Evolutionary conservation across 2,113 vertebrate species (phyloP).

Genomic region (Oryzias woworae): DNA sequence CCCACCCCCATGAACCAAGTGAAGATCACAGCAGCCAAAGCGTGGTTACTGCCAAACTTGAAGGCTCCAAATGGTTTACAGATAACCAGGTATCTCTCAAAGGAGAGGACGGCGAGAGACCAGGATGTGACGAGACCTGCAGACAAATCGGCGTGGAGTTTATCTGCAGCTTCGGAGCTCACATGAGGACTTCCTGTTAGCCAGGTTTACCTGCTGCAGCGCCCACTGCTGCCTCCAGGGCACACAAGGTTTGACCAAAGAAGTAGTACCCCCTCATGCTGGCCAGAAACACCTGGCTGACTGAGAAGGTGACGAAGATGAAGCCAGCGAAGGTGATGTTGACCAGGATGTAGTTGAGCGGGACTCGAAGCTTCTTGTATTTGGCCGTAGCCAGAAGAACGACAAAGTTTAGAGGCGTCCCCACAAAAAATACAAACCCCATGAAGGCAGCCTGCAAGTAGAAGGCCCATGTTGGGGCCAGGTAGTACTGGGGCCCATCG

Average conservation of each 20-base stretch:
- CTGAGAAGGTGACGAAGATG: slow-evolving; percentile 75
- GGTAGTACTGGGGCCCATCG: slow-evolving; percentile 84
- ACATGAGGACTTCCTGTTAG: too few relatives aligned
- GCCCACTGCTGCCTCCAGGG: slow-evolving; percentile 75
- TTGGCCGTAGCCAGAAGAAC: slow-evolving; percentile 79
- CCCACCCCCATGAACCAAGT: slow-evolving; percentile 79
- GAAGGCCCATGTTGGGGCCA: slow-evolving; percentile 83
- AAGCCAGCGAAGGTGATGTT: slow-evolving; percentile 80
- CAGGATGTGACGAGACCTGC: slow-evolving; percentile 77
- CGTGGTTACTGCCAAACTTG: slow-evolving; percentile 77
- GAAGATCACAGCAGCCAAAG: slow-evolving; percentile 69
- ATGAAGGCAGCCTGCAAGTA: slow-evolving; percentile 82
- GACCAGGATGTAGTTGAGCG: slow-evolving; percentile 85
- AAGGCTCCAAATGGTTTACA: slow-evolving; percentile 86
- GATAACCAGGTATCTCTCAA: slow-evolving; percentile 83
- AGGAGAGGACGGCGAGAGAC: slow-evolving; percentile 84
- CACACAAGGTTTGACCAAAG: slow-evolving; percentile 76
- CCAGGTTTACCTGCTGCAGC: slow-evolving; percentile 41
- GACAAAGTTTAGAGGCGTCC: slow-evolving; percentile 76
- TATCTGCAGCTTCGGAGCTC: too few relatives aligned
- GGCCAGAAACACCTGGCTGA: slow-evolving; percentile 79
- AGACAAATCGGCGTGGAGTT: neutral
- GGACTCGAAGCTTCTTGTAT: slow-evolving; percentile 83
- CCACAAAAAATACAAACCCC: slow-evolving; percentile 78
- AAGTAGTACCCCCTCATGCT: slow-evolving; percentile 79